These are phyloP conservation scores for Ceratina australensis DNA, from an alignment of 1,140 invertebrate genomes.

Conservation along the genomic window DNA sequence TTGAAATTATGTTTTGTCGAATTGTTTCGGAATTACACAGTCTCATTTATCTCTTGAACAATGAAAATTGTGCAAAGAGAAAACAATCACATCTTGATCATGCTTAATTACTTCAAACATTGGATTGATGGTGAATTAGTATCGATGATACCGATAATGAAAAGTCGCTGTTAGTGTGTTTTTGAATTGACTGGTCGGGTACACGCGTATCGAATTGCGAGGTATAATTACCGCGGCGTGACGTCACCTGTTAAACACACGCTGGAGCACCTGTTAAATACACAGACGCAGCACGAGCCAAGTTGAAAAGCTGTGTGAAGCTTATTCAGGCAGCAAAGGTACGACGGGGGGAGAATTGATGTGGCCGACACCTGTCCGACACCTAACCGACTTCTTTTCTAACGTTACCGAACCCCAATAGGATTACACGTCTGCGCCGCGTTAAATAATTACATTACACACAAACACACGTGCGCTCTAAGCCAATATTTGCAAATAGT, in stretches of 20 bases:
- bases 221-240: neutral
- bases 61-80: too few relatives aligned
- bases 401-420: neutral
- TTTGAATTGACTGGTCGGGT: neutral
- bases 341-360: neutral
- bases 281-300: neutral
- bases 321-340: too few relatives aligned
- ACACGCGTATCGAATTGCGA: neutral
- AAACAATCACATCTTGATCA: too few relatives aligned
- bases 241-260: slow-evolving; percentile 11
- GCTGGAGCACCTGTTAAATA: neutral
- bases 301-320: neutral
- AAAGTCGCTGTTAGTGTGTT: neutral
- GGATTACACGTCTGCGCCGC: slow-evolving; percentile 15
- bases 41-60: too few relatives aligned
- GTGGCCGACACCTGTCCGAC: slow-evolving; percentile 11
- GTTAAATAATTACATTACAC: slow-evolving; percentile 10
- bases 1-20: too few relatives aligned
- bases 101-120: too few relatives aligned
- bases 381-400: neutral
- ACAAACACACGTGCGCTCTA: neutral
- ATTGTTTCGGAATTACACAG: too few relatives aligned
- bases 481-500: slow-evolving; percentile 1
- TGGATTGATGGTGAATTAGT: too few relatives aligned
- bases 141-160: too few relatives aligned